Percentiles rank a stretch among this genome's conserved stretches.
Evolutionary conservation across 2,797 vertebrate species (phyloP).

Genomic region (Clarias laeviceps): DNA sequence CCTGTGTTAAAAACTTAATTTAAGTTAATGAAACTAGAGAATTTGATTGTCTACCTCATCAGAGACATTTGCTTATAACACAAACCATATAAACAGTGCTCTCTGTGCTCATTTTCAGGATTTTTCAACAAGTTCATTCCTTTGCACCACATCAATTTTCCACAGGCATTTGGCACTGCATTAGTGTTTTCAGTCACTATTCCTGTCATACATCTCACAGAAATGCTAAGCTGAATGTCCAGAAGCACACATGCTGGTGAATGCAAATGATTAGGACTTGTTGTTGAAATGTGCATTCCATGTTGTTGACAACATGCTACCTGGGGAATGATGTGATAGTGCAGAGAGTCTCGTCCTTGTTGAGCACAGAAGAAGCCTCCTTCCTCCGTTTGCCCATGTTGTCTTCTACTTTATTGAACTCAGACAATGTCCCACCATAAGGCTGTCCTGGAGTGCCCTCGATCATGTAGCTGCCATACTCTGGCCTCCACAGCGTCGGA

Average conservation of each 20-base stretch:
- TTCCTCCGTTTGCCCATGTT: conserved; percentile 93
- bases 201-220: not conserved
- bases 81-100: not conserved
- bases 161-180: not conserved
- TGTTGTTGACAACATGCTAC: conserved; percentile 63
- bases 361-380: conserved; percentile 88
- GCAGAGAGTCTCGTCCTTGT: conserved; percentile 84
- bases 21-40: not conserved
- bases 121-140: not conserved
- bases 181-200: not conserved
- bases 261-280: not conserved
- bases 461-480: conserved; percentile 98
- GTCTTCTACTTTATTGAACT: conserved; percentile 97
- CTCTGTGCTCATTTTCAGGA: not conserved
- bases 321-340: conserved; percentile 95
- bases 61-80: not conserved
- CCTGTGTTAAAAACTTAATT: no score
- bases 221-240: no score
- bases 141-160: not conserved
- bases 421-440: conserved; percentile 96
- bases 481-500: conserved; percentile 96
- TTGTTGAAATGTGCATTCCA: not conserved
- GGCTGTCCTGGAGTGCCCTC: conserved; percentile 97
- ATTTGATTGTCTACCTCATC: not conserved
- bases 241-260: no score